These are phyloP conservation scores for Haemorhous mexicanus DNA, from an alignment of 2,113 vertebrate species.

Conservation along the genomic window DNA sequence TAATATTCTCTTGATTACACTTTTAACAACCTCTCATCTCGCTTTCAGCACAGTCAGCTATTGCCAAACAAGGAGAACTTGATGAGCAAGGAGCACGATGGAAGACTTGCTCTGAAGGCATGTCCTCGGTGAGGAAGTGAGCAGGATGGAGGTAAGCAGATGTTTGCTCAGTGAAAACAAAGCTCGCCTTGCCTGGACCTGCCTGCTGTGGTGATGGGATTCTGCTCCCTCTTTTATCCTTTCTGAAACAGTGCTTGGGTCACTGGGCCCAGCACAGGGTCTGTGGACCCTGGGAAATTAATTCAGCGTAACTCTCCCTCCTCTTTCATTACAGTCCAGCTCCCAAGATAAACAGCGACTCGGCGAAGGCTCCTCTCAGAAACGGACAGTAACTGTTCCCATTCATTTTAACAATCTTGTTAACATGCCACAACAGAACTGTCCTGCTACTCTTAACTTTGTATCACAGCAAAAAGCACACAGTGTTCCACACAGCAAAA, in stretches of 20 bases:
- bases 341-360: fast-evolving
- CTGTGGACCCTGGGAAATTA: neutral
- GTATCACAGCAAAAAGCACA: neutral
- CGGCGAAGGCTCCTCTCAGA: fast-evolving
- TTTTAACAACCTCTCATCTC: neutral
- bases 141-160: neutral
- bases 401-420: neutral
- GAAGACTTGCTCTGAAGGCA: neutral
- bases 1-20: neutral
- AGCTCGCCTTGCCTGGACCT: neutral
- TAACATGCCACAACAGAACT: neutral
- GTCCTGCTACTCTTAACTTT: neutral
- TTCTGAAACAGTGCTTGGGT: no score
- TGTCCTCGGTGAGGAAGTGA: neutral
- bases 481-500: neutral
- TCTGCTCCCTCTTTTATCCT: neutral
- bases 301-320: neutral
- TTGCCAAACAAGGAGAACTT: neutral
- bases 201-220: neutral
- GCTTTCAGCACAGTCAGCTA: neutral
- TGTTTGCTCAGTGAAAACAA: neutral
- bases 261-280: neutral
- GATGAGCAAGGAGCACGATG: fast-evolving
- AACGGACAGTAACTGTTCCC: neutral
- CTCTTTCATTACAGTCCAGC: no score